These are phyloP conservation scores for Leptatherina wallacei DNA, from an alignment of 2,797 vertebrate species.

Conservation along the genomic window DNA sequence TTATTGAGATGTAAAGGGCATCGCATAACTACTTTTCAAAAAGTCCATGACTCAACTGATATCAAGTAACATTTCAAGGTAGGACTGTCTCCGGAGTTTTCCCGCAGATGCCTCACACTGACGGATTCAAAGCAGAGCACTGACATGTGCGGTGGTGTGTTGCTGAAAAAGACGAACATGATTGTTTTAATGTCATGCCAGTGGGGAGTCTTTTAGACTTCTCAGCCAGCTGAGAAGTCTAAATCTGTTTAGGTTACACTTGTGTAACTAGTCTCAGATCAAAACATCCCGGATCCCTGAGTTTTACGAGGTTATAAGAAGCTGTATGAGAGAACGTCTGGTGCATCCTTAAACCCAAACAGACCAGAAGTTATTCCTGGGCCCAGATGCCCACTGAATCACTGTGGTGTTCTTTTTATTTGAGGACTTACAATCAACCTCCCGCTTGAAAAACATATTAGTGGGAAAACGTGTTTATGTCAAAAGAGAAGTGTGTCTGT, in stretches of 20 bases:
- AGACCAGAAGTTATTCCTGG: slow-evolving; percentile 19
- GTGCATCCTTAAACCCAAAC: slow-evolving; percentile 6
- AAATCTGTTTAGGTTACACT: slow-evolving; percentile 29
- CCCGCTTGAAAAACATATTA: slow-evolving; percentile 37
- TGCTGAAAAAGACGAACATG: slow-evolving; percentile 33
- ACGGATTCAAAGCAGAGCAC: slow-evolving; percentile 17
- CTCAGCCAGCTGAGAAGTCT: slow-evolving; percentile 28
- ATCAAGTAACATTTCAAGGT: slow-evolving; percentile 2
- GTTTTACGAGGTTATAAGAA: slow-evolving; percentile 35
- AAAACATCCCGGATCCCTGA: slow-evolving; percentile 36
- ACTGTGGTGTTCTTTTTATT: slow-evolving; percentile 35
- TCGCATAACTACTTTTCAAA: not conserved
- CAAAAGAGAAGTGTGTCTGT: slow-evolving; percentile 12
- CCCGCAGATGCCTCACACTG: slow-evolving; percentile 19
- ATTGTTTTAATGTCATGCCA: slow-evolving; percentile 30
- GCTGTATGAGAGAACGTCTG: slow-evolving; percentile 35
- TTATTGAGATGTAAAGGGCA: not conserved
- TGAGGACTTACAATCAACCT: slow-evolving; percentile 35
- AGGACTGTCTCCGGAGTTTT: slow-evolving; percentile 7
- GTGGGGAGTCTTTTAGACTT: slow-evolving; percentile 3
- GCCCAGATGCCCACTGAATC: slow-evolving; percentile 40
- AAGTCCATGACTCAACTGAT: not conserved
- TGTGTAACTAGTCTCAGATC: slow-evolving; percentile 13
- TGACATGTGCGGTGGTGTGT: slow-evolving; percentile 13
- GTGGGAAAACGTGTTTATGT: slow-evolving; percentile 33